A percentile compares a stretch with the other conserved stretches of the same genome.
phyloP scores from a whole-genome alignment of 2,888 invertebrate genomes.

The Sthenelais limicola region DNA sequence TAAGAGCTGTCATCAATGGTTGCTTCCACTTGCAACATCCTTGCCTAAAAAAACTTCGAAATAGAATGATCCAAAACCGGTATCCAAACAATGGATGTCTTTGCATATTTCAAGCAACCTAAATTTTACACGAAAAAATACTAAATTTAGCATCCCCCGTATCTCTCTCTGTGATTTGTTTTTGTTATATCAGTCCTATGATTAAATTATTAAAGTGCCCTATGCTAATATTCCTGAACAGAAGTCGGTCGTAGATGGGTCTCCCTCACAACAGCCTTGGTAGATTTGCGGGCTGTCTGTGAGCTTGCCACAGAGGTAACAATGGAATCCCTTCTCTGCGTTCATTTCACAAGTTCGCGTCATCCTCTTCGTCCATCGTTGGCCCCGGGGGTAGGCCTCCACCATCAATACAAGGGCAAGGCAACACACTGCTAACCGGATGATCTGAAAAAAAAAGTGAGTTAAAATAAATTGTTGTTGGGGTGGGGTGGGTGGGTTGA shows the following conservation, averaged over 20 bases:
- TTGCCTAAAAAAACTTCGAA: too few relatives aligned
- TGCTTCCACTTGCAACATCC: too few relatives aligned
- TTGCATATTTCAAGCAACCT: too few relatives aligned
- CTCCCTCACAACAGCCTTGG: conserved; percentile 5
- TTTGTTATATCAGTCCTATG: too few relatives aligned
- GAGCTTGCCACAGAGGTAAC: conserved; percentile 18
- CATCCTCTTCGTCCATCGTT: background rate
- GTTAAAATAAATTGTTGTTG: background rate
- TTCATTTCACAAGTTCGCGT: background rate
- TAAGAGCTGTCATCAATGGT: too few relatives aligned
- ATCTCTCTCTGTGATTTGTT: too few relatives aligned
- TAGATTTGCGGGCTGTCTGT: conserved; percentile 18
- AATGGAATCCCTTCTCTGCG: background rate
- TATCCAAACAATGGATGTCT: too few relatives aligned
- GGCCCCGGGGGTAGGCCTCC: background rate
- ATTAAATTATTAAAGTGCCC: too few relatives aligned
- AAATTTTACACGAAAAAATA: too few relatives aligned
- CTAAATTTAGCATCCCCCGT: too few relatives aligned
- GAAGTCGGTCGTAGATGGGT: background rate
- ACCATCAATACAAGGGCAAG: conserved; percentile 18
- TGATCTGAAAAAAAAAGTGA: background rate
- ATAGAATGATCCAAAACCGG: too few relatives aligned
- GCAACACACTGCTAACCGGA: conserved; percentile 19
- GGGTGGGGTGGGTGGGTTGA: too few relatives aligned
- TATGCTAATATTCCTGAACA: conserved; percentile 9